Conservation (phyloP, 2,113 vertebrate genomes). For the Aythya baeri region DNA sequence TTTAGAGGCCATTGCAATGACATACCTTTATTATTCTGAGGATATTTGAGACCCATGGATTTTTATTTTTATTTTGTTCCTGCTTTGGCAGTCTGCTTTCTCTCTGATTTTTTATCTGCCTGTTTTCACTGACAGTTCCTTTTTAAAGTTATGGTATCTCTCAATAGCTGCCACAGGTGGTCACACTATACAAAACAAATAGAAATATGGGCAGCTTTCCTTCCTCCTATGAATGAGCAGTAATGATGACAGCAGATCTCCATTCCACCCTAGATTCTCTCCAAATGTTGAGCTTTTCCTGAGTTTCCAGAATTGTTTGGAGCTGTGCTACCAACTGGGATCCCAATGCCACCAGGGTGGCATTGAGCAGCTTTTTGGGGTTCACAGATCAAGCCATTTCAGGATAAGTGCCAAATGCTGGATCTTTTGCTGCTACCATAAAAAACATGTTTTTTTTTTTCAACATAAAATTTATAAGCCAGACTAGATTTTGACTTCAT, state of each 20-base stretch:
- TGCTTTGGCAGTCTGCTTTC: background rate
- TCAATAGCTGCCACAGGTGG: background rate
- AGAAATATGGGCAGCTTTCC: background rate
- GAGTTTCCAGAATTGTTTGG: background rate
- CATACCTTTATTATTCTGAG: background rate
- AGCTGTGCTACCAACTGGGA: background rate
- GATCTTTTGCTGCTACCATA: background rate
- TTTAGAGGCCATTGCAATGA: background rate
- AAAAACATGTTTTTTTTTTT: background rate
- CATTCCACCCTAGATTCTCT: background rate
- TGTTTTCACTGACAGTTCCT: background rate
- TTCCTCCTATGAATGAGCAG: background rate
- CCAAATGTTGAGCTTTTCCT: background rate
- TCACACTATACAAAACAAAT: background rate
- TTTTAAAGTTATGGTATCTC: background rate
- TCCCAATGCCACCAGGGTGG: background rate
- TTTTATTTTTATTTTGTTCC: no score
- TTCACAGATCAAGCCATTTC: background rate
- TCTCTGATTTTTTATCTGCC: background rate
- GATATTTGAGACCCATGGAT: background rate
- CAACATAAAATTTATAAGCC: background rate
- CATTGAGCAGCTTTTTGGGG: background rate
- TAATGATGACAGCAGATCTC: background rate
- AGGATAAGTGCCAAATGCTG: background rate
- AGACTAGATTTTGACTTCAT: background rate